Conservation (phyloP, 2,113 vertebrate species). For the crab-eating macaque (Macaca fascicularis) region DNA sequence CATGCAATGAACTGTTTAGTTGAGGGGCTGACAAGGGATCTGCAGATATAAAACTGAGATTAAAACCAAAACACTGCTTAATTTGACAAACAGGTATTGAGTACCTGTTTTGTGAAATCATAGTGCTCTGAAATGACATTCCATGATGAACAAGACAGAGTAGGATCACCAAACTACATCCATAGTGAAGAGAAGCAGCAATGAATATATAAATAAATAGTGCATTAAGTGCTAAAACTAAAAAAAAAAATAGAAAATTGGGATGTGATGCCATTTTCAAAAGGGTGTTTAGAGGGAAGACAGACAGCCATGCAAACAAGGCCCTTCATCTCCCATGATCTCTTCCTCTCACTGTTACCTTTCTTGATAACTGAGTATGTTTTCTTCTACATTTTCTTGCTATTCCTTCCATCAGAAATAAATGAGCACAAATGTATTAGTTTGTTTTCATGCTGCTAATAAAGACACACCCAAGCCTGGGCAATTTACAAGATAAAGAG, state of each 20-base stretch:
- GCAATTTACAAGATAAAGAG: too few relatives aligned
- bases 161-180: background rate
- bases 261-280: background rate
- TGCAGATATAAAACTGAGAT: background rate
- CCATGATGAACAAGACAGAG: background rate
- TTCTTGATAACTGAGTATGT: background rate
- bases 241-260: background rate
- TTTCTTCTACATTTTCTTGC: background rate
- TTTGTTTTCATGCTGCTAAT: too few relatives aligned
- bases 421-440: too few relatives aligned
- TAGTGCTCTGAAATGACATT: background rate
- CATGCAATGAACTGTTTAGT: background rate
- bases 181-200: background rate
- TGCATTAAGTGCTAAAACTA: background rate
- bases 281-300: background rate
- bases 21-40: background rate
- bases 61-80: background rate
- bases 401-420: background rate
- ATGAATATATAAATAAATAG: background rate
- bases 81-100: background rate
- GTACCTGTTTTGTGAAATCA: background rate
- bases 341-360: background rate
- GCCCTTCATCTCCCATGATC: background rate
- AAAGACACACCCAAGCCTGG: too few relatives aligned
- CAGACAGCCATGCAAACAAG: background rate